A percentile compares a stretch with the other conserved stretches of the same genome.
Conservation (phyloP, 2,888 invertebrate genomes). For the Caenorhabditis panamensis region DNA sequence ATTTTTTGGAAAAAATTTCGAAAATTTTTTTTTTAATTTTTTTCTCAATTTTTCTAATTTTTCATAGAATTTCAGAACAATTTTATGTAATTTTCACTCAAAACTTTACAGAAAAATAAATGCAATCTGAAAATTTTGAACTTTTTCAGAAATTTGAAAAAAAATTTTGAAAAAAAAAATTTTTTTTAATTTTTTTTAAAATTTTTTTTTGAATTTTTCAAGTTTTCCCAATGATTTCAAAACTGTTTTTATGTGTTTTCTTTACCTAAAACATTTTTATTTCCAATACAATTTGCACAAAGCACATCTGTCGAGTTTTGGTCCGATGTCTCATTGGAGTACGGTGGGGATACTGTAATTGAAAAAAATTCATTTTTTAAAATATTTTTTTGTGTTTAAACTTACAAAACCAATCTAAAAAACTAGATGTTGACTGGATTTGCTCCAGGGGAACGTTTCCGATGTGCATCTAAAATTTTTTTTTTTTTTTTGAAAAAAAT, state of each 20-base stretch:
- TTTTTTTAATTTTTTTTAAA: not conserved
- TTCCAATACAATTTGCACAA: conserved; percentile 66
- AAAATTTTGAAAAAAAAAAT: too few relatives aligned
- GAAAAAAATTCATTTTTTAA: not conserved
- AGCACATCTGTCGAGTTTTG: conserved; percentile 62
- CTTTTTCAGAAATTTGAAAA: too few relatives aligned
- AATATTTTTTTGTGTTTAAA: conserved; percentile 11
- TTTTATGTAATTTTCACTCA: too few relatives aligned
- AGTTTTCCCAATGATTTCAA: too few relatives aligned
- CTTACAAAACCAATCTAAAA: conserved; percentile 47
- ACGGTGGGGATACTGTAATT: conserved; percentile 36
- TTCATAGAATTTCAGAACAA: too few relatives aligned
- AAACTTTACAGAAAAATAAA: too few relatives aligned
- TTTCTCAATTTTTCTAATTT: not conserved
- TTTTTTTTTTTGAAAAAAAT: not conserved
- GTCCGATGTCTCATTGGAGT: conserved; percentile 23
- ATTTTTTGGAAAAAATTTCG: too few relatives aligned
- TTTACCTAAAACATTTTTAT: conserved; percentile 49
- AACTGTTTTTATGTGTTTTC: too few relatives aligned
- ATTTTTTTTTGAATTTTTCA: too few relatives aligned
- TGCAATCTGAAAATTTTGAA: too few relatives aligned
- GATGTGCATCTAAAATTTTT: not conserved
- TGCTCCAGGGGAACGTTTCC: not conserved
- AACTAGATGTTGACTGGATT: conserved; percentile 33
- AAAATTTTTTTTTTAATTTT: not conserved